Percentiles rank a stretch among this genome's conserved stretches.
These are phyloP conservation scores for Baryphthengus martii DNA, from an alignment of 2,113 vertebrate genomes.

Conservation along the genomic window DNA sequence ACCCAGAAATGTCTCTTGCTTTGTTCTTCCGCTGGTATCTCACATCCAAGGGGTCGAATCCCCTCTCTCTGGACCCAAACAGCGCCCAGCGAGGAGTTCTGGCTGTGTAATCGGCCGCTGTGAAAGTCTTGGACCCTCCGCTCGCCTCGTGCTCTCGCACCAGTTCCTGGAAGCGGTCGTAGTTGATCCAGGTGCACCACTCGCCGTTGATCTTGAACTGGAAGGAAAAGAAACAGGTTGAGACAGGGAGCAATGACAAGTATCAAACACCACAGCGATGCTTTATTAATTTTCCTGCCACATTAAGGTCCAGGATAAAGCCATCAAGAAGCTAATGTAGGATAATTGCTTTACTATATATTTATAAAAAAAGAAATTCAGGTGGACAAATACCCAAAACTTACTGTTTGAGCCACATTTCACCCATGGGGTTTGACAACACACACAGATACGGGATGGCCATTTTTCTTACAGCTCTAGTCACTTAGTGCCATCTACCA, in stretches of 20 bases:
- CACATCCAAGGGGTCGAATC: constrained; percentile 87
- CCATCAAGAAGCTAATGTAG: background rate
- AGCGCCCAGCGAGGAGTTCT: constrained; percentile 88
- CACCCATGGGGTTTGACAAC: background rate
- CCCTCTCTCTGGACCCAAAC: constrained; percentile 84
- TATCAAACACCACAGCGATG: rapidly evolving
- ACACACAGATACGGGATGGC: background rate
- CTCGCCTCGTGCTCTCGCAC: constrained; percentile 71
- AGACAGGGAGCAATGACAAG: background rate
- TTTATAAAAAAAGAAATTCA: background rate
- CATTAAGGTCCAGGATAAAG: background rate
- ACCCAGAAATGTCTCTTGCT: constrained; percentile 84
- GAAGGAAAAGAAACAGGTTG: background rate
- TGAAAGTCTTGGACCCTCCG: constrained; percentile 72
- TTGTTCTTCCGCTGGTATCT: constrained; percentile 86
- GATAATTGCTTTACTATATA: background rate
- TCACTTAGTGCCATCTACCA: background rate
- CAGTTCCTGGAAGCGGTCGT: constrained; percentile 86
- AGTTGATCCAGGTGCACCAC: constrained; percentile 96
- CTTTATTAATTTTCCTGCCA: background rate
- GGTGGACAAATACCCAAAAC: background rate
- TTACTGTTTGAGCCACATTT: background rate
- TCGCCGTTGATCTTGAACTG: constrained; percentile 86
- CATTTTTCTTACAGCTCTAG: background rate
- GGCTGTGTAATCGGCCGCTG: constrained; percentile 82